These are phyloP conservation scores for Leptinotarsa defecta DNA, from an alignment of 1,140 invertebrate species.

Conservation along the genomic window DNA sequence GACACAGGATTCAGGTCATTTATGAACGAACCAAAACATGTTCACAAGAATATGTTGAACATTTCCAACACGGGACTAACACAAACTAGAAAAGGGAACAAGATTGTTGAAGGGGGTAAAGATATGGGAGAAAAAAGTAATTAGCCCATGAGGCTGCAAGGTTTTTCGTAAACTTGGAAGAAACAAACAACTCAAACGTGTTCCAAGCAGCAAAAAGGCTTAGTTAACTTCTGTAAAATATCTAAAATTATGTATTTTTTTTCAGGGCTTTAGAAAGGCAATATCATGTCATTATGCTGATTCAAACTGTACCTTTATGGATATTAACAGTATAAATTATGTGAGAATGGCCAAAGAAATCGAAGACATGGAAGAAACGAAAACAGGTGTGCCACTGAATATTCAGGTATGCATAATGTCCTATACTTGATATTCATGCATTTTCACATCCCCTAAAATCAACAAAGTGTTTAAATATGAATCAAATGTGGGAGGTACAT, in stretches of 20 bases:
- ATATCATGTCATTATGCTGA: constrained; percentile 85
- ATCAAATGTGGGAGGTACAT: no score
- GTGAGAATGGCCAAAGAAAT: constrained; percentile 72
- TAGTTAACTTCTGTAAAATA: neutral
- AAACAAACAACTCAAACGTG: no score
- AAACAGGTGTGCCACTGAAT: constrained; percentile 7
- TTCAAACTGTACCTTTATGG: constrained; percentile 75
- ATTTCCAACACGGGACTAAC: neutral
- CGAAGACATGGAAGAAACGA: constrained; percentile 40
- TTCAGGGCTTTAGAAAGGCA: constrained; percentile 70
- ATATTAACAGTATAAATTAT: constrained; percentile 73
- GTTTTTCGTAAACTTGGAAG: no score
- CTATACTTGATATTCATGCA: no score
- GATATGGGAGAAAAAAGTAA: neutral
- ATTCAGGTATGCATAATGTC: neutral
- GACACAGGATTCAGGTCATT: no score
- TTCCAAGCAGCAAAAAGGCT: no score
- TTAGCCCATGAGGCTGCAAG: no score
- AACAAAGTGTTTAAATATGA: no score
- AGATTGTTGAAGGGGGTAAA: neutral
- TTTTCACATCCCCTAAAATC: no score
- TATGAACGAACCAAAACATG: no score
- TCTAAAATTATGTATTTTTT: constrained; percentile 20
- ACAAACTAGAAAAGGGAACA: neutral
- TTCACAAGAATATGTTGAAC: no score